Percentiles rank a stretch among this genome's conserved stretches.
phyloP scores from a whole-genome alignment of 2,888 invertebrate species.

The Pomacea canaliculata region DNA sequence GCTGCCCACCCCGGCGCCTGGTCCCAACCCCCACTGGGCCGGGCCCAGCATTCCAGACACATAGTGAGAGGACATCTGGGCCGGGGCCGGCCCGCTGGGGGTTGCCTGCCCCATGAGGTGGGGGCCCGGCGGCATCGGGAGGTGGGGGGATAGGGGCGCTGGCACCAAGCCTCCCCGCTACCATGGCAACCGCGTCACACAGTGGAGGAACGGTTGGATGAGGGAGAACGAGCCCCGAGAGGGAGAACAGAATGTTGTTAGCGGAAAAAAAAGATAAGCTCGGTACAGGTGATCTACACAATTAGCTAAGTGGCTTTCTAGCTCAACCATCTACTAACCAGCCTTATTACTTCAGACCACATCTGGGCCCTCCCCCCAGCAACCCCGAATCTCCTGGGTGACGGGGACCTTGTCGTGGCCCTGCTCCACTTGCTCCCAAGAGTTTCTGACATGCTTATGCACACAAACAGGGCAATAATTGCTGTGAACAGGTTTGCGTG shows the following conservation, averaged over 20 bases:
- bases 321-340: too few species aligned
- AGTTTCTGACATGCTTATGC: too few species aligned
- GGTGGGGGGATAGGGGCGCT: slow-evolving; percentile 63
- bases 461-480: too few species aligned
- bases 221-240: not conserved
- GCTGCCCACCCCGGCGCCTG: slow-evolving; percentile 18
- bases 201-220: not conserved
- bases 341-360: too few species aligned
- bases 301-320: too few species aligned
- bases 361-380: too few species aligned
- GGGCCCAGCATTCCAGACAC: slow-evolving; percentile 28
- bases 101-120: slow-evolving; percentile 39
- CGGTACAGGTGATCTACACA: not conserved
- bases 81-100: slow-evolving; percentile 36
- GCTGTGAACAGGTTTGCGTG: too few species aligned
- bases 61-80: slow-evolving; percentile 59
- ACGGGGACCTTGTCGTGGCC: too few species aligned
- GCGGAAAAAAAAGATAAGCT: not conserved
- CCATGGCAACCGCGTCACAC: slow-evolving; percentile 19
- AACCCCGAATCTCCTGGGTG: too few species aligned
- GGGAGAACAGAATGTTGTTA: not conserved
- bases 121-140: slow-evolving; percentile 50
- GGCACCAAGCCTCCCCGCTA: slow-evolving; percentile 62
- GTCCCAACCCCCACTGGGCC: slow-evolving; percentile 33
- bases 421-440: too few species aligned